Percentiles rank a stretch among this genome's conserved stretches.
Conservation (phyloP, 2,113 vertebrate species). For the Macrotis lagotis region DNA sequence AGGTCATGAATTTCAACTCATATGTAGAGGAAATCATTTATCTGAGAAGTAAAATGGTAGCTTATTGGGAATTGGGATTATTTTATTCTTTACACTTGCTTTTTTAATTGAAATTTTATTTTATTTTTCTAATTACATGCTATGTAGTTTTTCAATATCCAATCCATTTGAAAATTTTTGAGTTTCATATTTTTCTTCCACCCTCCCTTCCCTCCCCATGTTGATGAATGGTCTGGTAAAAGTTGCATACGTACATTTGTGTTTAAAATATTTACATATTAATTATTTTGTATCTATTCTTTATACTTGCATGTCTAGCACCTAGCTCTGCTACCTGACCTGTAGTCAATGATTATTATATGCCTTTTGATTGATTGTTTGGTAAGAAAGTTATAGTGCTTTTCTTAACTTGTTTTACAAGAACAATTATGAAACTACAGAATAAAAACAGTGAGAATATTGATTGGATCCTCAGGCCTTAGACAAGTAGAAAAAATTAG, state of each 20-base stretch:
- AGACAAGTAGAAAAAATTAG: not conserved
- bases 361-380: not conserved
- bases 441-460: not conserved
- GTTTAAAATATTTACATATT: too few relatives aligned
- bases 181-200: too few relatives aligned
- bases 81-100: not conserved
- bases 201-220: too few relatives aligned
- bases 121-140: too few relatives aligned
- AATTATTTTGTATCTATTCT: too few relatives aligned
- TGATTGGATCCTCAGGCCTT: not conserved
- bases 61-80: not conserved
- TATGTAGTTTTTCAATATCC: too few relatives aligned
- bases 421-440: constrained; percentile 7
- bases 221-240: too few relatives aligned
- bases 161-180: too few relatives aligned
- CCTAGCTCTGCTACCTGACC: not conserved
- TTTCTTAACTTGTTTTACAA: constrained; percentile 4
- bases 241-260: too few relatives aligned
- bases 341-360: not conserved
- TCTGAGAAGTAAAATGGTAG: not conserved
- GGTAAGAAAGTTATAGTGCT: not conserved
- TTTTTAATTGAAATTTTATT: too few relatives aligned
- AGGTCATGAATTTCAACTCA: not conserved
- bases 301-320: not conserved
- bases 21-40: not conserved